Evolutionary conservation across 2,113 vertebrate species (phyloP), one percentile per base, ranked within the genome.

Genomic region (Anarrhichthys ocellatus): DNA sequence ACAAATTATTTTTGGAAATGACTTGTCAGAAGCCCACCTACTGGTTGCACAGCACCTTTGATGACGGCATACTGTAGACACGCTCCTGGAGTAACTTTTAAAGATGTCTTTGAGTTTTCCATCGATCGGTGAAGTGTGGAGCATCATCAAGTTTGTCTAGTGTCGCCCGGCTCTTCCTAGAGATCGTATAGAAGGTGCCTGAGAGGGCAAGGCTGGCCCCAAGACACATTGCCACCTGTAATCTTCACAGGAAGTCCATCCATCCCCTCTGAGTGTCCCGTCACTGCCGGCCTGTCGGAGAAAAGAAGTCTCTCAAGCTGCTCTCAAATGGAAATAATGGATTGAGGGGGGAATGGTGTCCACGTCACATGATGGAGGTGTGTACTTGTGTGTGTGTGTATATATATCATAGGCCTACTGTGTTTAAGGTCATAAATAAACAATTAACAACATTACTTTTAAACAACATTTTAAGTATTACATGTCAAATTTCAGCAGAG

Each of bases 1-100:
- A 92, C 86, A n/a, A 75, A 72, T 65, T 95, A 88, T 77, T 96
- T 94, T 62, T 96, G 93, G 87, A 95, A 96, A 34, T 94, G 93
- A 88, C 97, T 97, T 29, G 78, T 93, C 52, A 97, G 89, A 4
- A 90, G 90, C 70, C 94, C 92, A 1, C 91, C 92, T 1, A 94
- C 87, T 6, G 97, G 93, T 74, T 96, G 93, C 75, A 96, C 96
- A 29, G 94, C 81, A 44, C 97, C 97, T 97, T 97, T 95, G 58
- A 98, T 90, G 54, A 95, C 94, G 75, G 94, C 96, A 5, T 97
- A 97, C 42, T 93, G 92, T 50, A 97, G 14, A 91, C 95, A 95
- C 0, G 91, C 94, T 71, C 93, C 96, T n/a, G 95, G 92, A n/a
- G 95, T 92, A 0, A 87, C 91, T 63, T 96, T 94, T 67, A 97